phyloP scores from a whole-genome alignment of 2,797 vertebrate species.

The Brachymystax lenok region DNA sequence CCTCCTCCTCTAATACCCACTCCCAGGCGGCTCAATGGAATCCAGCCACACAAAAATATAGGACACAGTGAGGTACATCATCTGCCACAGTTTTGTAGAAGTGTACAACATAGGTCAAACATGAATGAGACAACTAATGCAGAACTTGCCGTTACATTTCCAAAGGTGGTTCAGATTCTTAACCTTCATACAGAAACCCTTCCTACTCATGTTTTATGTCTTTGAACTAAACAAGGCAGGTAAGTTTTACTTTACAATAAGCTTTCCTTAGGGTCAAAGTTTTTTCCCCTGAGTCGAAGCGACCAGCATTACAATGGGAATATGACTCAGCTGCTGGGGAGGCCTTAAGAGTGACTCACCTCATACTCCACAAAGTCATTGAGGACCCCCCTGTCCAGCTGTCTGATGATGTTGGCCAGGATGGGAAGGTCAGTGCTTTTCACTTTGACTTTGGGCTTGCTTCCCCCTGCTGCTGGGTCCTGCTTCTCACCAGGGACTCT shows the following conservation, averaged over 20 bases:
- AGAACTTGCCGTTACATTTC: neutral
- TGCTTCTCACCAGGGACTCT: conserved; percentile 78
- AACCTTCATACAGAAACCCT: neutral
- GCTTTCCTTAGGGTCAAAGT: neutral
- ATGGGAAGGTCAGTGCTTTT: conserved; percentile 92
- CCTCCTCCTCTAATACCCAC: neutral
- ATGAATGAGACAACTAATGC: neutral
- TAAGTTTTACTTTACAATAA: neutral
- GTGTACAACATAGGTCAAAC: conserved; percentile 3
- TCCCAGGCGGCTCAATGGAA: neutral
- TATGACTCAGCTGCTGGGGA: conserved; percentile 15
- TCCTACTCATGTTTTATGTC: neutral
- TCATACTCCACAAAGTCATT: conserved; percentile 89
- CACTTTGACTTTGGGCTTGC: conserved; percentile 84
- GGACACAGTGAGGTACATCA: neutral
- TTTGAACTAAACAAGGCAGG: neutral
- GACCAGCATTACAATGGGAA: neutral
- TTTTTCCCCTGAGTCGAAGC: neutral
- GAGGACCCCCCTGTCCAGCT: conserved; percentile 85
- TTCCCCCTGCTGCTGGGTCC: conserved; percentile 76
- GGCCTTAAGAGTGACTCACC: conserved; percentile 67
- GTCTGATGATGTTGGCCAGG: conserved; percentile 80
- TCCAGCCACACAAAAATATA: conserved; percentile 5
- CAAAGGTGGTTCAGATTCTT: neutral
- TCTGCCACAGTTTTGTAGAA: neutral